These are phyloP conservation scores for Sinopyrophorus schimmeli DNA, from an alignment of 2,888 invertebrate species.

Conservation along the genomic window DNA sequence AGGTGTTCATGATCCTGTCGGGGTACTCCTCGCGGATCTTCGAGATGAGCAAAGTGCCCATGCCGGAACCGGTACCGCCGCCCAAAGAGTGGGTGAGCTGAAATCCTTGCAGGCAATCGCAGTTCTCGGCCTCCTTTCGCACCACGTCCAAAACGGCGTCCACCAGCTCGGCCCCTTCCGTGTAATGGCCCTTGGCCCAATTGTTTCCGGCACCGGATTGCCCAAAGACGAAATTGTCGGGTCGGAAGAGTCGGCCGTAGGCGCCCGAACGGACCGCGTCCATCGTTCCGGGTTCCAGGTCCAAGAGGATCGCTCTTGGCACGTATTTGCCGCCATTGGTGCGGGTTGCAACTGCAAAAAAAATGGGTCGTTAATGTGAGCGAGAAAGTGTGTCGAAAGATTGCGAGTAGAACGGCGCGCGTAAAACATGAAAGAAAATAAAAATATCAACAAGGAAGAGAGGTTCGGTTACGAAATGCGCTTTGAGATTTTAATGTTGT, in stretches of 20 bases:
- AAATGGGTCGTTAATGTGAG: too few species aligned
- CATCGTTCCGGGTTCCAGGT: slow-evolving; percentile 84
- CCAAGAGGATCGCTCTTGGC: slow-evolving; percentile 74
- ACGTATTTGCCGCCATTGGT: slow-evolving; percentile 76
- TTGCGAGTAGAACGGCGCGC: too few species aligned
- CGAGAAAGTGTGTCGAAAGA: too few species aligned
- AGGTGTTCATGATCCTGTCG: slow-evolving; percentile 86
- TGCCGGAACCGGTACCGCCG: slow-evolving; percentile 77
- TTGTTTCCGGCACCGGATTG: slow-evolving; percentile 78
- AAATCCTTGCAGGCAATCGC: slow-evolving; percentile 91
- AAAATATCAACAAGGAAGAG: too few species aligned
- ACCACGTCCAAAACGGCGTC: slow-evolving; percentile 85
- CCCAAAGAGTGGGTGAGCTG: slow-evolving; percentile 83
- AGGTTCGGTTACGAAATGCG: too few species aligned
- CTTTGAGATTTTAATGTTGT: too few species aligned
- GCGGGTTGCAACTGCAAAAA: slow-evolving; percentile 60
- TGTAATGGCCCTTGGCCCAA: slow-evolving; percentile 90
- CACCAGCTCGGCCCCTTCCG: slow-evolving; percentile 84
- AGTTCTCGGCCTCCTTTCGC: slow-evolving; percentile 85
- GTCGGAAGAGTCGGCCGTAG: slow-evolving; percentile 87
- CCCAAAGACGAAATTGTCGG: slow-evolving; percentile 86
- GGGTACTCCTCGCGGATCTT: slow-evolving; percentile 92
- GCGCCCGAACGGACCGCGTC: slow-evolving; percentile 84
- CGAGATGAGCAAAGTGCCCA: slow-evolving; percentile 84
- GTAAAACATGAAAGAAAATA: slow-evolving; percentile 1